These are phyloP conservation scores for Lepidocolaptes lacrymiger DNA, from an alignment of 2,797 vertebrate species.

Conservation along the genomic window DNA sequence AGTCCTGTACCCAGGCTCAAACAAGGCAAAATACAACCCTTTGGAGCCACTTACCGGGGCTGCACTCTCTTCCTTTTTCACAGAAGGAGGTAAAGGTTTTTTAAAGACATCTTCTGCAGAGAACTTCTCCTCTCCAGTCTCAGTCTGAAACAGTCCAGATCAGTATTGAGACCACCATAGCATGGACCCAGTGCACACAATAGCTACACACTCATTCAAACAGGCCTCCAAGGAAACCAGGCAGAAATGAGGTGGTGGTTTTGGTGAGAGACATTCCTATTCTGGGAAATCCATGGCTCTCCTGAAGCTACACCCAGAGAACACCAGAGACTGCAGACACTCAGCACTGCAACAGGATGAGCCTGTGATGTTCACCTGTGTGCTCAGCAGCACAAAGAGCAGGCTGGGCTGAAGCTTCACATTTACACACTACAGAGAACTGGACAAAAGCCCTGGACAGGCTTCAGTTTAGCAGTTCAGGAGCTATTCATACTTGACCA, in stretches of 20 bases:
- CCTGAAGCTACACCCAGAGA: not conserved
- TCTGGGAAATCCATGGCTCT: not conserved
- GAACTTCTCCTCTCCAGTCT: slow-evolving; percentile 68
- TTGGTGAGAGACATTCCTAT: not conserved
- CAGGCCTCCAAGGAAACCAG: not conserved
- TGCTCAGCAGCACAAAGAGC: not conserved
- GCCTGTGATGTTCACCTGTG: not conserved
- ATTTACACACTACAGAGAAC: not conserved
- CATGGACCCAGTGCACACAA: not conserved
- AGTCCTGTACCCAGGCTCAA: not conserved
- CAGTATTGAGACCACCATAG: not conserved
- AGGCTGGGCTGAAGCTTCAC: not conserved
- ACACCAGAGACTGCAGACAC: not conserved
- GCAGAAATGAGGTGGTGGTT: not conserved
- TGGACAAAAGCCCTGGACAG: not conserved
- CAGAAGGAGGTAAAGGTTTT: slow-evolving; percentile 90
- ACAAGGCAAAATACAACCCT: not conserved
- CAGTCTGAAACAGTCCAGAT: slow-evolving; percentile 72
- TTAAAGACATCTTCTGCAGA: slow-evolving; percentile 91
- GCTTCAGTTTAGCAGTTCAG: not conserved
- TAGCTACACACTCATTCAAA: not conserved
- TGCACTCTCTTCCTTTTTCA: slow-evolving; percentile 87
- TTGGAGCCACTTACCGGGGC: slow-evolving; percentile 80
- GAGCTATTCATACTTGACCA: not conserved
- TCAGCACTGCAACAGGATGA: not conserved